A percentile compares a stretch with the other conserved stretches of the same genome.
Conservation (phyloP, 2,888 invertebrate genomes). For the Xestoiulus laeticollis region DNA sequence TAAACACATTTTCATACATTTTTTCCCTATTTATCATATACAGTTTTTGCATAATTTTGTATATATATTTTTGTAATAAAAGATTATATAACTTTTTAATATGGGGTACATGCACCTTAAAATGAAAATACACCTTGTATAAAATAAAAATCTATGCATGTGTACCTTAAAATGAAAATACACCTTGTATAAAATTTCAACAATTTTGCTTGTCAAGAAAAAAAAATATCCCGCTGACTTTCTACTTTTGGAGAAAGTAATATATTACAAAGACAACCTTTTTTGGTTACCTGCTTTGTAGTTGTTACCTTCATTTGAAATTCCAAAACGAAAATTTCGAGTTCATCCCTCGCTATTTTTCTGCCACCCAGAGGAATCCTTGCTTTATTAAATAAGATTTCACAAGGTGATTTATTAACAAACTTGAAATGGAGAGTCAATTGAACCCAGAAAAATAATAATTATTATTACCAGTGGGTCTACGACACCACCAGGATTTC, state of each 20-base stretch:
- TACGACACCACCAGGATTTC: background rate
- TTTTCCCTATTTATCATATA: no score
- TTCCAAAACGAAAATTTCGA: background rate
- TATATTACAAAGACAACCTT: background rate
- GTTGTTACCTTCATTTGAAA: background rate
- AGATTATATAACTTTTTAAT: no score
- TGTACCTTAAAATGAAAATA: background rate
- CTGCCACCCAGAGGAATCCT: slow-evolving; percentile 3
- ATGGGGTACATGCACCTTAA: no score
- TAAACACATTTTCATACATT: no score
- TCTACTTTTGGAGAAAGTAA: background rate
- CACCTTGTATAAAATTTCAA: background rate
- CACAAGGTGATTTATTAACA: background rate
- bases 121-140: no score
- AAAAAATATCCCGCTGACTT: slow-evolving; percentile 11
- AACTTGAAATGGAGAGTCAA: slow-evolving; percentile 21
- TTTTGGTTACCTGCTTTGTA: background rate
- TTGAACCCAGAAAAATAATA: background rate
- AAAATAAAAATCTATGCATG: background rate
- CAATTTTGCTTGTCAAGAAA: background rate
- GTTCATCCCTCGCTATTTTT: background rate
- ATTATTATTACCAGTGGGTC: background rate
- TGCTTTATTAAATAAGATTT: background rate
- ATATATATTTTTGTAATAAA: no score
- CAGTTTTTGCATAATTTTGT: no score